phyloP scores from a whole-genome alignment of 2,888 invertebrate species.

The Erannis defoliaria region DNA sequence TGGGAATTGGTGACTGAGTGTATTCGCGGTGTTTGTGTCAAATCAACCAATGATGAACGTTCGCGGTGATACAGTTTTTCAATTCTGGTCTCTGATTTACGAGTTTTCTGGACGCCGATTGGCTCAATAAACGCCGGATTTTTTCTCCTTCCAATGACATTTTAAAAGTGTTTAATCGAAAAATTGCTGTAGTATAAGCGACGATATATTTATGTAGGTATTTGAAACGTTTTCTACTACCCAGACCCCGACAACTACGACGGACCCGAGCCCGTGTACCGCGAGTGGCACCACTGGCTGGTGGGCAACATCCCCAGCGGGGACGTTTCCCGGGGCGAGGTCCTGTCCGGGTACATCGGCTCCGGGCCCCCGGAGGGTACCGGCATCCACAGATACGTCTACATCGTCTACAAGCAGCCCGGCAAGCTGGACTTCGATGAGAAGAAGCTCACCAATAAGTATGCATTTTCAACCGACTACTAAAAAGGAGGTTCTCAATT shows the following conservation, averaged over 20 bases:
- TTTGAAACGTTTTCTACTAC: neutral
- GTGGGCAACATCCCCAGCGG: constrained; percentile 94
- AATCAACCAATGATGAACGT: no score
- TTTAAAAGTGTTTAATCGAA: no score
- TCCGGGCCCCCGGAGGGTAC: constrained; percentile 94
- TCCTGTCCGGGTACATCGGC: constrained; percentile 92
- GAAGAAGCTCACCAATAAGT: constrained; percentile 82
- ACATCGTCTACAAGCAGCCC: constrained; percentile 91
- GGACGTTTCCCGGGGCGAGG: constrained; percentile 90
- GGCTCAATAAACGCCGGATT: no score
- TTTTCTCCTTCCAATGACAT: no score
- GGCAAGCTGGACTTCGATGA: constrained; percentile 87
- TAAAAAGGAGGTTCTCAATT: no score
- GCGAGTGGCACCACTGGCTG: constrained; percentile 97
- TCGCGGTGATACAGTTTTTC: no score
- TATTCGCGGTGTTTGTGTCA: no score
- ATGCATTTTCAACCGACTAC: constrained; percentile 41
- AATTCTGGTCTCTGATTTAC: no score
- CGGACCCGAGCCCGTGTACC: constrained; percentile 89
- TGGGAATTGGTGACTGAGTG: no score
- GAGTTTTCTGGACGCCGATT: no score
- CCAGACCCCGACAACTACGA: constrained; percentile 96
- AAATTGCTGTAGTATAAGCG: no score
- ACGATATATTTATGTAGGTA: no score
- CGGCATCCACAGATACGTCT: constrained; percentile 93